Evolutionary conservation across 2,113 vertebrate genomes (phyloP).

Genomic region (Syngnathoides biaculeatus): DNA sequence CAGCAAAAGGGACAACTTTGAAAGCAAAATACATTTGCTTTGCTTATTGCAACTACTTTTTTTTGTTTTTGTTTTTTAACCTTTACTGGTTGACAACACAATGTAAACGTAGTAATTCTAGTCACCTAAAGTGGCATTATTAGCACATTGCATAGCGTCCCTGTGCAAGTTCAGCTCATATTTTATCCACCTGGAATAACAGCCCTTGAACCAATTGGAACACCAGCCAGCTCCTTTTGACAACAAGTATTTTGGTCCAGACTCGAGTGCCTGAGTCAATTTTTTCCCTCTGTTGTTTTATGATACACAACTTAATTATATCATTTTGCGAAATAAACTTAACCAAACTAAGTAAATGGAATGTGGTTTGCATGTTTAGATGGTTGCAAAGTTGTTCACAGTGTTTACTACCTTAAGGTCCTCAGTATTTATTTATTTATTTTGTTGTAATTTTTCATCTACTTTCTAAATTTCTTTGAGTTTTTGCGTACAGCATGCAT

Average conservation of each 20-base stretch:
- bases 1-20: conserved; percentile 18
- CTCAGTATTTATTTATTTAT: conserved; percentile 19
- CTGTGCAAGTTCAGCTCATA: conserved; percentile 52
- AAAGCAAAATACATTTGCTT: conserved; percentile 33
- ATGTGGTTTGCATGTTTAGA: not conserved
- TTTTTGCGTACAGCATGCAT: conserved; percentile 67
- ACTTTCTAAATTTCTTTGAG: conserved; percentile 36
- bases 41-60: conserved; percentile 54
- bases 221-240: not conserved
- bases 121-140: conserved; percentile 40
- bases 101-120: conserved; percentile 48
- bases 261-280: not conserved
- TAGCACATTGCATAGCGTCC: conserved; percentile 60
- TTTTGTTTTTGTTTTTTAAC: too few species aligned
- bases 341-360: not conserved
- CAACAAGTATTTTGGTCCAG: conserved; percentile 31
- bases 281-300: not conserved
- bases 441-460: conserved; percentile 5
- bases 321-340: conserved; percentile 7
- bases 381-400: conserved; percentile 62
- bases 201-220: conserved; percentile 54
- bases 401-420: conserved; percentile 69
- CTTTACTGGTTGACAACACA: conserved; percentile 22
- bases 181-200: conserved; percentile 22
- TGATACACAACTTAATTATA: not conserved